phyloP scores from a whole-genome alignment of 2,113 vertebrate genomes.

The Perognathus longimembris region DNA sequence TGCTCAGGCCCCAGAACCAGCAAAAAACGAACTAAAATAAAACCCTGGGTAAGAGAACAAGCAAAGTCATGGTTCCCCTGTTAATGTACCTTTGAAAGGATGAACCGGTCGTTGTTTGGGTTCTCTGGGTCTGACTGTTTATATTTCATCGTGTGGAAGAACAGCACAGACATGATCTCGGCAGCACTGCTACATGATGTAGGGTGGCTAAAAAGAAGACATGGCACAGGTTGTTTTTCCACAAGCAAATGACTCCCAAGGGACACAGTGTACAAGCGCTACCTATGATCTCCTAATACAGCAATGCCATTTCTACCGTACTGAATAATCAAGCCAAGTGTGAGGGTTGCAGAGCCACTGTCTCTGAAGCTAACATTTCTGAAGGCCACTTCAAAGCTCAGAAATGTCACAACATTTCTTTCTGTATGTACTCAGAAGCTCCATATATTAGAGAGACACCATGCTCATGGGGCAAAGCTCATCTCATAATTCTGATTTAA shows the following conservation, averaged over 20 bases:
- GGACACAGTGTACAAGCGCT: background rate
- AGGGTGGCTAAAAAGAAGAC: conserved; percentile 89
- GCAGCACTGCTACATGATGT: conserved; percentile 91
- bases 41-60: no score
- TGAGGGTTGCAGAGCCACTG: background rate
- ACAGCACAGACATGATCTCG: conserved; percentile 93
- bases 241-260: background rate
- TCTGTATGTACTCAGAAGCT: background rate
- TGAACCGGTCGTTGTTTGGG: conserved; percentile 90
- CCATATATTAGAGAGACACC: background rate
- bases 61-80: background rate
- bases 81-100: conserved; percentile 92
- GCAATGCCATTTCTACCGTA: background rate
- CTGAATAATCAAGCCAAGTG: background rate
- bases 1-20: background rate
- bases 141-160: conserved; percentile 92
- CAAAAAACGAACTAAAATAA: background rate
- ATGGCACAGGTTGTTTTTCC: conserved; percentile 35
- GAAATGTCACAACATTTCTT: background rate
- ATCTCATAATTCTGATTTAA: background rate
- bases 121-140: conserved; percentile 88
- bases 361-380: background rate
- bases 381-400: background rate
- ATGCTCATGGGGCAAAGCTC: background rate
- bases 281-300: background rate